Base-by-base conservation (phyloP, 1,140 invertebrate species). In the Coboldia fuscipes region DNA sequence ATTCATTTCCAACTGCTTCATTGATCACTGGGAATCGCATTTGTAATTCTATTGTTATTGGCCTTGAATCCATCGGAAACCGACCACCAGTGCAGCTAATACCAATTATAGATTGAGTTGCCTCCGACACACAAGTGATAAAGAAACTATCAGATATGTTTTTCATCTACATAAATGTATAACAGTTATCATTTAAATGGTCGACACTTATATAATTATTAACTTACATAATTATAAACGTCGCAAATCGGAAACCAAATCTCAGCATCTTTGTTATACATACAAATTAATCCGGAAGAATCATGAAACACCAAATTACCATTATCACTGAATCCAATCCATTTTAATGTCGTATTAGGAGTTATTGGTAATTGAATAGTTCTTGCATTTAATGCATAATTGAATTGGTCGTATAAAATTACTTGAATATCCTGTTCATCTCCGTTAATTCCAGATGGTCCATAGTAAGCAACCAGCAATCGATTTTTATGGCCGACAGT, bases 21-120 rank as follows among this genome's bases (percentile, higher is more conserved):
- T 92, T 84, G 51, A 84, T 88, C 5, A 93, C 53, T 3, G 86
- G 83, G 22, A 84, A 51, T 58, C 77, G 56, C 44, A 81, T 55
- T 21, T 65, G 53, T 36, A 85, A 46, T 47, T 88, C 73, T 18
- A 68, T 63, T 0, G 88, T 57, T 37, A 76, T 77, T 3, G 89
- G 90, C 35, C 75, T 66, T 2, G 89, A 89, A 30, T 75, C 69
- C 9, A 71, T 64, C 4, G 92, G 92, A 60, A 85, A 94, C 22
- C 70, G 65, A 15, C 72, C 65, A 14, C 86, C 89, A 54, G 86
- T 84, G 45, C 89, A 96, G 8, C 82, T 60, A 30, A 96, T 74
- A 23, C 75, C 82, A 14, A 77, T 65, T 3, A 88, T 62, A 33
- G 69, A 75, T 50, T 82, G 72, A 27, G 70, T 65, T 4, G 60